These are phyloP conservation scores for Clepsis dumicolana DNA, from an alignment of 2,888 invertebrate genomes.

Conservation along the genomic window DNA sequence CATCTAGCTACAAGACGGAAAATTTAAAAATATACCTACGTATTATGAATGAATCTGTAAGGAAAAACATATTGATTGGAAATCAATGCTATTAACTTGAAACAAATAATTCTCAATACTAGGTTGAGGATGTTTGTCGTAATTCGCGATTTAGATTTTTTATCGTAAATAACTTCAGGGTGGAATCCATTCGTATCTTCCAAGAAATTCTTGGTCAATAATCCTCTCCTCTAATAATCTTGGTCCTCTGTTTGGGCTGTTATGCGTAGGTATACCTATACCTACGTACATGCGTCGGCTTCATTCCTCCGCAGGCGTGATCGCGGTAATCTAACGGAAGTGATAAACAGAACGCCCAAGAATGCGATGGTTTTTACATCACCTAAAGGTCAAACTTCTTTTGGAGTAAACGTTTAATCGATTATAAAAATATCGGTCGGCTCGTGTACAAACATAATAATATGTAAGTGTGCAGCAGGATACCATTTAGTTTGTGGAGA, in stretches of 20 bases:
- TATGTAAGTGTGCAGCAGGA: neutral
- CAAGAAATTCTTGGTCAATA: slow-evolving; percentile 44
- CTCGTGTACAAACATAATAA: no score
- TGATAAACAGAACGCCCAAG: slow-evolving; percentile 57
- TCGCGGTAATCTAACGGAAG: slow-evolving; percentile 65
- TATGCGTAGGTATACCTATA: slow-evolving; percentile 55
- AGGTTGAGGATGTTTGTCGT: slow-evolving; percentile 16
- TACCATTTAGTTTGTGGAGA: neutral
- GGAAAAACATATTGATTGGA: neutral
- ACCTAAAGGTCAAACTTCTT: slow-evolving; percentile 31
- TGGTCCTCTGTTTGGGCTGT: slow-evolving; percentile 52
- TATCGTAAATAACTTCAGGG: slow-evolving; percentile 39
- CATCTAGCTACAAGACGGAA: no score
- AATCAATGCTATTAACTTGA: neutral
- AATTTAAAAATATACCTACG: no score
- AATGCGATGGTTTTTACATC: slow-evolving; percentile 44
- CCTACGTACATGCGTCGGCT: slow-evolving; percentile 45
- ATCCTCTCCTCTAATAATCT: no score
- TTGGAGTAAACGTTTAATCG: slow-evolving; percentile 15
- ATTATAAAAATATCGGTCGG: neutral
- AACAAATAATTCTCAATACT: slow-evolving; percentile 18
- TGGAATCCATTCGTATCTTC: slow-evolving; percentile 31
- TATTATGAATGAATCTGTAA: no score
- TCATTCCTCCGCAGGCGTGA: slow-evolving; percentile 49
- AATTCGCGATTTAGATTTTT: slow-evolving; percentile 28